Conservation (phyloP, 2,113 vertebrate genomes). For the Gnathonemus longibarbis region DNA sequence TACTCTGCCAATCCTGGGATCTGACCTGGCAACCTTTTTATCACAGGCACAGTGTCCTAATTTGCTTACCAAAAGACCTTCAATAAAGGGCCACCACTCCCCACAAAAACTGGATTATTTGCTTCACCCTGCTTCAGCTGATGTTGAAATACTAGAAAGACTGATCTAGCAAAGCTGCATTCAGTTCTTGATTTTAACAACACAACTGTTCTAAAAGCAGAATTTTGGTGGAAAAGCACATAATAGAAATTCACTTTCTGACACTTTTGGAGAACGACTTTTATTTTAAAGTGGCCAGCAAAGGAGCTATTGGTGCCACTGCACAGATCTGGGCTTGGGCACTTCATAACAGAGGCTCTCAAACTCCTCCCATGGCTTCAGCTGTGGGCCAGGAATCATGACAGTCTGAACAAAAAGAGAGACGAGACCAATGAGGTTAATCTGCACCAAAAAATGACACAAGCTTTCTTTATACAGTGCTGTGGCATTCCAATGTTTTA, state of each 20-base stretch:
- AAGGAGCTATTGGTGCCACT: slow-evolving; percentile 45
- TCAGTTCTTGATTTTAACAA: not conserved
- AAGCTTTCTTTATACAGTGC: not conserved
- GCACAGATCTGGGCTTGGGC: slow-evolving; percentile 46
- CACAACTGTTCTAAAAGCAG: not conserved
- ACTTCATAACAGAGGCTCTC: slow-evolving; percentile 49
- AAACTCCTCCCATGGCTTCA: slow-evolving; percentile 62
- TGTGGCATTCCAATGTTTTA: not conserved
- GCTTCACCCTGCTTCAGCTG: not conserved
- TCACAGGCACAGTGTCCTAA: not conserved
- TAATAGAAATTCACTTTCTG: not conserved
- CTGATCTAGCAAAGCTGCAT: not conserved
- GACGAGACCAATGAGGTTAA: slow-evolving; percentile 20
- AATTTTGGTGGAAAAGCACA: not conserved
- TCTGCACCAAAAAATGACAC: not conserved
- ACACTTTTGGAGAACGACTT: not conserved
- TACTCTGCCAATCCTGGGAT: not conserved
- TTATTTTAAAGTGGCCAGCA: not conserved
- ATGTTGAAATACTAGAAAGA: not conserved
- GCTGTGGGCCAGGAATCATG: slow-evolving; percentile 72
- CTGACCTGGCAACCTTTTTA: not conserved
- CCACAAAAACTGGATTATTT: not conserved
- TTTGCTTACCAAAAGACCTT: not conserved
- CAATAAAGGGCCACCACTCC: not conserved
- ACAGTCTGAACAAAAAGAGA: slow-evolving; percentile 69